Evolutionary conservation across 2,888 invertebrate genomes (phyloP).

Genomic region (Drosophila melanosoma): DNA sequence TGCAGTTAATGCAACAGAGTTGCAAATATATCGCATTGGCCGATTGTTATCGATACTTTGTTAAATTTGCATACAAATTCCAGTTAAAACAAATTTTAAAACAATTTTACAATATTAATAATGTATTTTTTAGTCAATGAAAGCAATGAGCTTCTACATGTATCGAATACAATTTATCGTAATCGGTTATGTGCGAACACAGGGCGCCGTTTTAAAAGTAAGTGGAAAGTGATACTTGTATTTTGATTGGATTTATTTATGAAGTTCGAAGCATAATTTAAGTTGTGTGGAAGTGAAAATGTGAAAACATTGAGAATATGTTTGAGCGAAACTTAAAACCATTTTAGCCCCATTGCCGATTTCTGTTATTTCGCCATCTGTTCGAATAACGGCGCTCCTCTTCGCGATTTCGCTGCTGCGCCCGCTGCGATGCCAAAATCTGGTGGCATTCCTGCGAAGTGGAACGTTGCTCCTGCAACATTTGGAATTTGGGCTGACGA

Average conservation of each 20-base stretch:
- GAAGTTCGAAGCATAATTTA: conserved; percentile 15
- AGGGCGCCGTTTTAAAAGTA: conserved; percentile 5
- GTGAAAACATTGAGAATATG: neutral
- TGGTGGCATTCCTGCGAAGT: conserved; percentile 48
- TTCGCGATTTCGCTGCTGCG: conserved; percentile 29
- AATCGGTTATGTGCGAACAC: conserved; percentile 16
- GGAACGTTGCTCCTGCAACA: conserved; percentile 35
- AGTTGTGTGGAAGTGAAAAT: neutral
- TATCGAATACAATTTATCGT: conserved; percentile 31
- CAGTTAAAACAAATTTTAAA: neutral
- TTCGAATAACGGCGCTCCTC: conserved; percentile 23
- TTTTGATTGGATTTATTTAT: neutral
- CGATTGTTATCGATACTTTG: neutral
- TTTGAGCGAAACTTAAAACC: neutral
- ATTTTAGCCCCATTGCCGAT: conserved; percentile 33
- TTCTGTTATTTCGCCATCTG: conserved; percentile 25
- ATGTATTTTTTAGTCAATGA: neutral
- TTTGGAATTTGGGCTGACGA: conserved; percentile 44
- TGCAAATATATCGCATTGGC: conserved; percentile 14
- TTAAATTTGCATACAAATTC: neutral
- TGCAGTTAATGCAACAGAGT: conserved; percentile 27
- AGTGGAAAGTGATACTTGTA: neutral
- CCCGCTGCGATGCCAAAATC: conserved; percentile 28
- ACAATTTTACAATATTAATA: neutral
- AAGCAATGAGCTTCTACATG: conserved; percentile 6